These are phyloP conservation scores for Pachypeltis micranthus DNA, from an alignment of 1,140 invertebrate genomes.

Conservation along the genomic window DNA sequence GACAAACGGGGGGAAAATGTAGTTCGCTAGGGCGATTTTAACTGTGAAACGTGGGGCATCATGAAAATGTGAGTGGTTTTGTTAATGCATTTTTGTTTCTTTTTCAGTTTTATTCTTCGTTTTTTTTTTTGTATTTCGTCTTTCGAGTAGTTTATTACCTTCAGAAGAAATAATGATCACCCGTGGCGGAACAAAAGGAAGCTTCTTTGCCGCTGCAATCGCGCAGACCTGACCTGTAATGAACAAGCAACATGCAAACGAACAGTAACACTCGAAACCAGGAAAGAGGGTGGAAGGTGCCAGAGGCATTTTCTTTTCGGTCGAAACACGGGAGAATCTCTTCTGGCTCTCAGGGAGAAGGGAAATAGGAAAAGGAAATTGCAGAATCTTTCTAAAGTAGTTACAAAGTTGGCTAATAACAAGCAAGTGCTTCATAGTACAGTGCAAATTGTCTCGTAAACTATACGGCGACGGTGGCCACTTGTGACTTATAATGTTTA, in stretches of 20 bases:
- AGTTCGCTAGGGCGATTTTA: no score
- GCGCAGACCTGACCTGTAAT: constrained; percentile 51
- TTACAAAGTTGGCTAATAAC: no score
- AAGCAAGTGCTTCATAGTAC: no score
- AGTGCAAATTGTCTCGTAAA: no score
- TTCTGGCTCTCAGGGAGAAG: neutral
- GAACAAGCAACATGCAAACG: constrained; percentile 20
- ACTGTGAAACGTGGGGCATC: no score
- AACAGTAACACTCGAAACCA: constrained; percentile 9
- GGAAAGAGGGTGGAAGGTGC: neutral
- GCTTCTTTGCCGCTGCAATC: constrained; percentile 38
- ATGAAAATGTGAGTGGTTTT: no score
- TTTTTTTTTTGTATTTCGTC: constrained; percentile 12
- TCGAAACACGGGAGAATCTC: neutral
- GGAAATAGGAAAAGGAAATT: no score
- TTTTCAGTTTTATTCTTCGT: constrained; percentile 6
- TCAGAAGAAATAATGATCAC: constrained; percentile 37
- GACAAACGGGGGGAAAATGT: no score
- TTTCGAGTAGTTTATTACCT: constrained; percentile 31
- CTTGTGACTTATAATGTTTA: no score
- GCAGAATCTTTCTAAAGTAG: no score
- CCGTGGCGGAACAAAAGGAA: constrained; percentile 39
- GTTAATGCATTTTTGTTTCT: no score
- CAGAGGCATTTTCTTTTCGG: neutral
- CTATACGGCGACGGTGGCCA: no score